Conservation (phyloP, 2,797 vertebrate genomes). For the Oreortyx pictus region DNA sequence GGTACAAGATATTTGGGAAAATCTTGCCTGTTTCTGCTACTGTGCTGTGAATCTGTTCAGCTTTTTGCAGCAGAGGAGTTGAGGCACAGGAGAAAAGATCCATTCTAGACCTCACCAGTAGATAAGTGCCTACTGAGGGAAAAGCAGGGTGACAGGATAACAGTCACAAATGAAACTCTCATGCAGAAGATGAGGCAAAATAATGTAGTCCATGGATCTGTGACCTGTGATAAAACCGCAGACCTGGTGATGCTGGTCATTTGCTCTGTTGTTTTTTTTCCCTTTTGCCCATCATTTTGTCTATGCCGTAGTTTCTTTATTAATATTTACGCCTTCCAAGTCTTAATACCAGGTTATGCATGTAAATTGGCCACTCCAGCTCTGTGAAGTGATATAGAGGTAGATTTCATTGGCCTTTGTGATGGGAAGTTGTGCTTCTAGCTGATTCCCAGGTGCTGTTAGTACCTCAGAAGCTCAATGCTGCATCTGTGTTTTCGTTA, state of each 20-base stretch:
- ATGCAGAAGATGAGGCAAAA: background rate
- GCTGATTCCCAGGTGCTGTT: background rate
- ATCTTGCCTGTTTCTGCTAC: background rate
- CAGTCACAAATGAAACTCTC: background rate
- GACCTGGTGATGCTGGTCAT: background rate
- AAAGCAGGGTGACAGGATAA: background rate
- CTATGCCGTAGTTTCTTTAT: background rate
- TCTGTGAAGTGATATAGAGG: background rate
- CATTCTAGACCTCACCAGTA: background rate
- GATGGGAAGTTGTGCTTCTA: background rate
- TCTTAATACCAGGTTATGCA: background rate
- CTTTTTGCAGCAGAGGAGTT: background rate
- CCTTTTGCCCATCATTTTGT: background rate
- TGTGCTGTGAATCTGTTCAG: background rate
- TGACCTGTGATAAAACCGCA: background rate
- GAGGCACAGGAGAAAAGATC: background rate
- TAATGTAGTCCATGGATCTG: background rate
- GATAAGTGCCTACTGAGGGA: background rate
- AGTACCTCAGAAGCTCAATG: background rate
- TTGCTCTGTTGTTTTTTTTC: background rate
- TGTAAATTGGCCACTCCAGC: background rate
- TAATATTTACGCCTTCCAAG: background rate
- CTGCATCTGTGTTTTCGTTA: background rate
- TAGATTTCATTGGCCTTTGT: background rate
- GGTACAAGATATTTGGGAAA: background rate